Percentiles rank a stretch among this genome's conserved stretches.
These are phyloP conservation scores for Schizotus pectinicornis DNA, from an alignment of 2,888 invertebrate species.

Conservation along the genomic window DNA sequence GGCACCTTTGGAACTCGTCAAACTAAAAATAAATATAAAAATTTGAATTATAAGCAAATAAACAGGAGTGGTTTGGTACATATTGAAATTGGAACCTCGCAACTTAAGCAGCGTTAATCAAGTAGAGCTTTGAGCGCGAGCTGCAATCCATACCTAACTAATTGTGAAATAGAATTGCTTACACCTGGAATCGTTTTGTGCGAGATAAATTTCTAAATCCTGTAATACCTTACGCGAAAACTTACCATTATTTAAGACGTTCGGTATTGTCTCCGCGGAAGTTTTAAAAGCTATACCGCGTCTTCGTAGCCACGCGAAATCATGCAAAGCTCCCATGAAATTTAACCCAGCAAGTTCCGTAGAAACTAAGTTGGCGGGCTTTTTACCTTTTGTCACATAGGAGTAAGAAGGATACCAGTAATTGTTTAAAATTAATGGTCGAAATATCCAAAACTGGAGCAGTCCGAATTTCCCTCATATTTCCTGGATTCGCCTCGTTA, in stretches of 20 bases:
- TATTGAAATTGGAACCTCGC: no score
- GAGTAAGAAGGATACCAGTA: no score
- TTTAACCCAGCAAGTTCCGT: no score
- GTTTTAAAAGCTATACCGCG: background rate
- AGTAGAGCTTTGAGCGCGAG: no score
- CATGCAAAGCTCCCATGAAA: no score
- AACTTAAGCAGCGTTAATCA: no score
- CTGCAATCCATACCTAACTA: background rate
- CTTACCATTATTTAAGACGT: slow-evolving; percentile 7
- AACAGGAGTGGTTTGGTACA: background rate
- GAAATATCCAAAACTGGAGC: no score
- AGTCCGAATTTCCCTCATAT: no score
- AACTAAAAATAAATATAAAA: slow-evolving; percentile 14
- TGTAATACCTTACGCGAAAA: background rate
- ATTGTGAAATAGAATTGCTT: slow-evolving; percentile 14
- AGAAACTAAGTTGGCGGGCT: no score
- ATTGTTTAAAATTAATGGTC: no score
- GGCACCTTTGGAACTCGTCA: slow-evolving; percentile 8
- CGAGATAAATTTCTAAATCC: slow-evolving; percentile 16
- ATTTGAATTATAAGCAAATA: slow-evolving; percentile 2
- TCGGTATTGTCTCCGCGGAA: background rate
- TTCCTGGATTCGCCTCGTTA: background rate
- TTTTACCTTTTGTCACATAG: no score
- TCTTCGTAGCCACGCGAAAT: no score
- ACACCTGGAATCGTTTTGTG: slow-evolving; percentile 12